Conservation (phyloP, 2,797 vertebrate genomes). For the Tolypeutes matacus region DNA sequence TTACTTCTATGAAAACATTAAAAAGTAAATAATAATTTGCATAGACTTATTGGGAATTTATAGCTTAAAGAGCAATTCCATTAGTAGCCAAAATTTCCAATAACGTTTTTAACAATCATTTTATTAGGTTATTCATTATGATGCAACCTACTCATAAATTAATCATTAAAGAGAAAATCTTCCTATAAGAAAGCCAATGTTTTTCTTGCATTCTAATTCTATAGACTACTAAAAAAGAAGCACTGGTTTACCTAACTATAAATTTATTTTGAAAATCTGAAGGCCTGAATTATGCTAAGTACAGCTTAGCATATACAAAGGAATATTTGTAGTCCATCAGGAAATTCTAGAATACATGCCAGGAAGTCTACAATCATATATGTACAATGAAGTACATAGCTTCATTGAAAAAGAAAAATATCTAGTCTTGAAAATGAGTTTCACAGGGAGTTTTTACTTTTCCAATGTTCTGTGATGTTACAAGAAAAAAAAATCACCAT, state of each 20-base stretch:
- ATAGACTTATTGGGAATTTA: background rate
- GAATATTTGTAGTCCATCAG: background rate
- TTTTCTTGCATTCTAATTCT: conserved; percentile 22
- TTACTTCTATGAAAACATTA: conserved; percentile 8
- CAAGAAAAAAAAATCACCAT: background rate
- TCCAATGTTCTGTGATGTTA: background rate
- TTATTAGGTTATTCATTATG: conserved; percentile 33
- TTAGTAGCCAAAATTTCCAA: background rate
- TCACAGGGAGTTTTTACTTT: conserved; percentile 35
- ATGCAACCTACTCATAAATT: background rate
- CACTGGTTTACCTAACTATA: background rate
- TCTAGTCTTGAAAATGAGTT: conserved; percentile 37
- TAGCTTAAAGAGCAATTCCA: background rate
- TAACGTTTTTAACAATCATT: background rate
- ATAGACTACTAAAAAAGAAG: background rate
- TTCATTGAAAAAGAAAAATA: conserved; percentile 46
- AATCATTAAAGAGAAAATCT: background rate
- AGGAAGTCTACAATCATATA: background rate
- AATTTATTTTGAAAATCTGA: background rate
- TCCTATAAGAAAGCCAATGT: background rate
- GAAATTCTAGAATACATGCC: background rate
- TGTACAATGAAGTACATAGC: background rate
- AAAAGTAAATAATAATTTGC: conserved; percentile 38
- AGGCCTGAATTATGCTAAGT: conserved; percentile 19
- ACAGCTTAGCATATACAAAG: background rate